Evolutionary conservation across 2,797 vertebrate genomes (phyloP), one percentile per base, ranked within the genome.

Genomic region (Yasuhikotakia modesta): DNA sequence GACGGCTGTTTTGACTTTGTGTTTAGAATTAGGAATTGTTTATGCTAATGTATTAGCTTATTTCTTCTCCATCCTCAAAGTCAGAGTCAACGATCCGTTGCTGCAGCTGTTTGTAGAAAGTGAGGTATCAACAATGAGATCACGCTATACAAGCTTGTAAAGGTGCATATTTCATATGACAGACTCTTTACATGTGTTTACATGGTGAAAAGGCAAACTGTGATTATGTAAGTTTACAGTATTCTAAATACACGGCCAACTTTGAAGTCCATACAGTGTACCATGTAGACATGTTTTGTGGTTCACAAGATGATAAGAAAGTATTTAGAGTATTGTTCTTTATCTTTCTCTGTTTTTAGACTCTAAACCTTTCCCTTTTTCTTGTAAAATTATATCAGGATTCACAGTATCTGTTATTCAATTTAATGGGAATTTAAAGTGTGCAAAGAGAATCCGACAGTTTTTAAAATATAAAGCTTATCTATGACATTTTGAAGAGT

Each of bases 171-270:
- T 64, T 71, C 67, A 64, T 70, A 78, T 43, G 76, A 70, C 68
- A 78, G 45, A 78, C 76, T 64, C 27, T 69, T 70, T 27, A 27
- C 27, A 55, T 69, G 65, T 50, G 75, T 61, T 61, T 77, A 77
- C 66, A 77, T 70, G 75, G 73, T 76, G 66, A 66, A 69, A 77
- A 70, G 53, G 70, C 67, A 78, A 78, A 78, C 57, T 78, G 76
- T 78, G 76, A 78, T 63, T 21, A 71, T 64, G 46, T 78, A 55
- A 69, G 66, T 77, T 77, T 77, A 78, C 76, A 71, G 67, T 71
- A 64, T 70, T 78, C 70, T 70, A 53, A 63, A 64, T 70, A n/a
- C 76, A 64, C 53, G 67, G 76, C 55, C 67, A 71, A 63, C 46
- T 78, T 68, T 58, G 43, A 69, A 77, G 63, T 78, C 66, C 66